Evolutionary conservation across 92 coral and sea anemone genomes (phyloP), one percentile per base, ranked within the genome.

Genomic region (Porites rus): DNA sequence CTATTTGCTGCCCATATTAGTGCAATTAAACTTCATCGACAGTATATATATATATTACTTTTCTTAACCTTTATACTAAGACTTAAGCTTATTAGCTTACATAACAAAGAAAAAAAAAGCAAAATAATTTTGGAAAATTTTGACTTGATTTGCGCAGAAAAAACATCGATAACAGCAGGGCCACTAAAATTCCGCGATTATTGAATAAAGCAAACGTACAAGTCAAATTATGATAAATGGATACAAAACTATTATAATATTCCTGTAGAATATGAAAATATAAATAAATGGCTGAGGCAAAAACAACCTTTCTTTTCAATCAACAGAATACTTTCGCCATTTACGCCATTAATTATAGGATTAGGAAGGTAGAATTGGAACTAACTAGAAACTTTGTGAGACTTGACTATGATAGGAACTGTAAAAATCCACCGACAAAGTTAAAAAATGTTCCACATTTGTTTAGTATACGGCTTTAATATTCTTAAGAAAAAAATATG

Each of bases 251-350:
- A 65, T 65, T 65, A n/a, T 28, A n/a, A 18, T 7, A 19, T 10
- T n/a, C 24, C 8, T 65, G 11, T n/a, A 21, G 24, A 7, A 21
- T 24, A 67, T 22, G 10, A 31, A 8, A n/a, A 31, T 28, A n/a
- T 31, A 69, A 69, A 11, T 38, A 38, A 38, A 71, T 71, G 12
- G 58, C 56, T 71, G 75, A 71, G 46, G 75, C 56, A 58, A 71
- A 28, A 68, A 68, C 46, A 38, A 38, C 46, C 5, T 38, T 38
- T 38, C 6, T 38, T 38, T 56, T 14, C 61, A 56, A 56, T 56
- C 11, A 56, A 56, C 14, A 56, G 14, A 56, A 56, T 56, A 56
- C 61, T 56, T 56, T 56, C 61, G 61, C 61, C 8, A 14, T 14
- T 38, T 10, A 56, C 61, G 11, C 61, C 16, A 14, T 14, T 54